Conservation (phyloP, 2,113 vertebrate genomes). For the Anoura caudifer region DNA sequence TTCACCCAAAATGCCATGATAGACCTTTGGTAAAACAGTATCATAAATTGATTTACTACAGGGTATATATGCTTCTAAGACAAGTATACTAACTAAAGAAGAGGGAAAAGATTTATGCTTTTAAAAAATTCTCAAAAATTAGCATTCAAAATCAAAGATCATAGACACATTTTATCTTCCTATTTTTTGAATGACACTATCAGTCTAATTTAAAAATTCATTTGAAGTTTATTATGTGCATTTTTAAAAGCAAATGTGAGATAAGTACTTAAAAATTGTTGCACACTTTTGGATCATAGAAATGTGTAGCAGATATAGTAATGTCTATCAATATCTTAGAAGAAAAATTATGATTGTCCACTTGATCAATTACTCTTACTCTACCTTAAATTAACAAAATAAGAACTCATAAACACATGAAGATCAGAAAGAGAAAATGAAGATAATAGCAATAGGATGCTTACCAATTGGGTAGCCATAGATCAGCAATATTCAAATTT, state of each 20-base stretch:
- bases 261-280: background rate
- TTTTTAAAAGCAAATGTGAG: background rate
- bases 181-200: background rate
- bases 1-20: constrained; percentile 56
- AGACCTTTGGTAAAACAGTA: constrained; percentile 72
- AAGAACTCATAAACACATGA: background rate
- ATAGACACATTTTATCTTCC: background rate
- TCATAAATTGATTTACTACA: constrained; percentile 40
- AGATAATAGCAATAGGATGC: background rate
- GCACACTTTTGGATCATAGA: background rate
- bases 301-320: background rate
- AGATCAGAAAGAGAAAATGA: background rate
- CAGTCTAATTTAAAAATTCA: background rate
- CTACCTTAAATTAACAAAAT: background rate
- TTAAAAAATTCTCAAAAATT: constrained; percentile 16
- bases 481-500: background rate
- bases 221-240: background rate
- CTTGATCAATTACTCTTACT: background rate
- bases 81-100: constrained; percentile 13
- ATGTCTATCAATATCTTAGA: background rate
- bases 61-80: constrained; percentile 52
- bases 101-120: background rate
- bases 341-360: background rate
- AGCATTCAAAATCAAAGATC: background rate
- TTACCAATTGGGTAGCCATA: background rate